phyloP scores from a whole-genome alignment of 2,888 invertebrate genomes.

The Tortrix viridana region DNA sequence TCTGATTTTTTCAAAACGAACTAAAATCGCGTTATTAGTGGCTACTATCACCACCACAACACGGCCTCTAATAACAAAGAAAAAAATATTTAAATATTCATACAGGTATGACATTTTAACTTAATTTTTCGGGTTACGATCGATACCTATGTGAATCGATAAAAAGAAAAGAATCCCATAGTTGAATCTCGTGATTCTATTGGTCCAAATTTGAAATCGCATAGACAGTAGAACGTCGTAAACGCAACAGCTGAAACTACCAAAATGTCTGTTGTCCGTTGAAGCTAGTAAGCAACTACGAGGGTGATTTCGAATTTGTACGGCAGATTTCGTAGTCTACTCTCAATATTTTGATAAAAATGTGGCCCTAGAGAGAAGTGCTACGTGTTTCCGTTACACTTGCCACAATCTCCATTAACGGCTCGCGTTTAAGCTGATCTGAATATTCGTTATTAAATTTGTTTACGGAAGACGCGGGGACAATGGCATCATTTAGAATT shows the following conservation, averaged over 20 bases:
- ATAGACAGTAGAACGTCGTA: conserved; percentile 67
- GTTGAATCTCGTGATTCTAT: conserved; percentile 46
- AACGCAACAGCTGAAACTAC: conserved; percentile 78
- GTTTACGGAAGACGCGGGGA: conserved; percentile 70
- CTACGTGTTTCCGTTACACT: conserved; percentile 55
- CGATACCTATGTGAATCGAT: conserved; percentile 3
- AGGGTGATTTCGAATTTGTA: conserved; percentile 65
- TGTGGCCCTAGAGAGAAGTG: conserved; percentile 54
- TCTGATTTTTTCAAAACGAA: too few relatives aligned
- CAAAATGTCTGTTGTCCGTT: conserved; percentile 81
- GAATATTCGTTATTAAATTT: conserved; percentile 54
- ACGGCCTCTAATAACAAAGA: too few relatives aligned
- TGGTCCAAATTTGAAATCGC: conserved; percentile 71
- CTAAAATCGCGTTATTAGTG: too few relatives aligned
- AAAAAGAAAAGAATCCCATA: conserved; percentile 31
- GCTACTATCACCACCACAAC: too few relatives aligned
- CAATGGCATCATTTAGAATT: conserved; percentile 90
- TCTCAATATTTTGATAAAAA: conserved; percentile 60
- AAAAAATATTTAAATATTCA: too few relatives aligned
- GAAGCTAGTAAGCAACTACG: conserved; percentile 66
- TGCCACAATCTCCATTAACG: conserved; percentile 55
- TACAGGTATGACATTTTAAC: too few relatives aligned
- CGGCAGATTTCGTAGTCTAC: conserved; percentile 56
- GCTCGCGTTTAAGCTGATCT: conserved; percentile 53
- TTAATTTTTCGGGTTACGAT: not conserved